Base-by-base conservation (phyloP, 2,888 invertebrate species). In the Harpalus rufipes region DNA sequence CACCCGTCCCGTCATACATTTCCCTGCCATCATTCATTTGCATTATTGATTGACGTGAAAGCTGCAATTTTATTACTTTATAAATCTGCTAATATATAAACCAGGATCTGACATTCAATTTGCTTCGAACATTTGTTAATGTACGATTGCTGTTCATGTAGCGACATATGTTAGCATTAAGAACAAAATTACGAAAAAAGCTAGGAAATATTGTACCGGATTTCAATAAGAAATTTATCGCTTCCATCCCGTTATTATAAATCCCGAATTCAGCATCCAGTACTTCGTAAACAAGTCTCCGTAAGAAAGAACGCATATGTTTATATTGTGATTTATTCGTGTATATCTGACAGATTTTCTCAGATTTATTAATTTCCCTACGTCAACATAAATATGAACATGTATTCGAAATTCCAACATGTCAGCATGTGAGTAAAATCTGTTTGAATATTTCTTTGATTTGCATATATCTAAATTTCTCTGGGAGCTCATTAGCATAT, bases 381-480 rank as follows among this genome's bases (percentile, higher is more conserved):
- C 44, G 84, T 83, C 83, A 61, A 59, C 83, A 83, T 84, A 84
- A 84, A 84, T 84, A 84, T 78, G 84, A 84, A 84, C 84, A 84
- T 84, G 84, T 56, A 84, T 84, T 84, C 58, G 76, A 25, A 76
- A 84, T 84, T 84, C 84, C 84, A 44, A 18, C 32, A 65, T 78
- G 84, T 84, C 84, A 84, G 14, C 78, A 78, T 76, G 58, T 59
- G n/a, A 25, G 80, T 59, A 58, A 78, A 78, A 56, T 58, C 72
- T 74, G 41, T 76, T 83, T 10, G 83, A 63, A 78, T 84, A 78
- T 84, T 78, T 78, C 58, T 78, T 63, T 65, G 84, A 84, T 84
- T 84, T 84, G 84, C 84, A 84, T 84, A 83, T 59, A 59, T 83
- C 68, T 74, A 59, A 72, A 44, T 56, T 58, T 59, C 59, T 81